Evolutionary conservation across 2,888 invertebrate genomes (phyloP).

Genomic region (Acanthosepion esculentum): DNA sequence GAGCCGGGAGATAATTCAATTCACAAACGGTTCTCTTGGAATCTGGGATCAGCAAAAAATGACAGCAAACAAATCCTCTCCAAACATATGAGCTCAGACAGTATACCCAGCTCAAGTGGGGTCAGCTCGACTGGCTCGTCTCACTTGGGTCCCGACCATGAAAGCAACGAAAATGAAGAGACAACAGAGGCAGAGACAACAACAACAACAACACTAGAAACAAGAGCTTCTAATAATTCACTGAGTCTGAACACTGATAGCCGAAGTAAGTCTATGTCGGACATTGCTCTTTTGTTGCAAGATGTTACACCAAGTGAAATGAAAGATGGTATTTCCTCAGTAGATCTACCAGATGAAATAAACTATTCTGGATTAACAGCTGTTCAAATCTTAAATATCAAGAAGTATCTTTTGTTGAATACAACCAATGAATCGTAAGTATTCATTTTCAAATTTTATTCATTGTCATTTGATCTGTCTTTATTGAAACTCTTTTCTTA

Average conservation of each 20-base stretch:
- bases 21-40: conserved; percentile 81
- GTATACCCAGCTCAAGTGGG: conserved; percentile 76
- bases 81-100: conserved; percentile 75
- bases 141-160: conserved; percentile 67
- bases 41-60: conserved; percentile 76
- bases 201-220: background rate
- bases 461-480: background rate
- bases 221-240: conserved; percentile 40
- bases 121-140: conserved; percentile 76
- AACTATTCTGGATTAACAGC: conserved; percentile 51
- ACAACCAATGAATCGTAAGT: conserved; percentile 75
- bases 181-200: conserved; percentile 48
- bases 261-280: conserved; percentile 62
- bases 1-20: conserved; percentile 76
- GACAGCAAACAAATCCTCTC: conserved; percentile 67
- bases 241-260: conserved; percentile 35
- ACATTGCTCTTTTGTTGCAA: conserved; percentile 63
- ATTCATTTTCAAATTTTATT: background rate
- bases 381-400: conserved; percentile 70
- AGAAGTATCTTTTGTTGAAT: conserved; percentile 73
- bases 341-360: conserved; percentile 61
- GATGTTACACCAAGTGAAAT: conserved; percentile 62
- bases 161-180: conserved; percentile 52
- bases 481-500: background rate
- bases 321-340: conserved; percentile 70